Percentiles rank a stretch among this genome's conserved stretches.
Evolutionary conservation across 2,113 vertebrate genomes (phyloP).

Genomic region (Xenopus laevis): DNA sequence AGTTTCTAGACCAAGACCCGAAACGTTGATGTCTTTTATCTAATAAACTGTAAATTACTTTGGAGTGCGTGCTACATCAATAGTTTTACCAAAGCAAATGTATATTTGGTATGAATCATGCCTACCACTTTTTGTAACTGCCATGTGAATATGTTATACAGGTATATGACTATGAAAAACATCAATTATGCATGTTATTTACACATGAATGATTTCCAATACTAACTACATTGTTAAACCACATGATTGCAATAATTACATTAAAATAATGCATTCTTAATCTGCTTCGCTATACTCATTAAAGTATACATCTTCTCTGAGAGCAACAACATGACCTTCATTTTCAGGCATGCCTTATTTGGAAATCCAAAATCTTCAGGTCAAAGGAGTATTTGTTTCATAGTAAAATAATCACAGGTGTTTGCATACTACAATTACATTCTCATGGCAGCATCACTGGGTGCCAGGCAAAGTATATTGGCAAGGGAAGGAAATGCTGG

Average conservation of each 20-base stretch:
- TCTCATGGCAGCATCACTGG: constrained; percentile 52
- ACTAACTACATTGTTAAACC: constrained; percentile 1
- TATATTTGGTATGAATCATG: too few species aligned
- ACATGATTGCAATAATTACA: too few species aligned
- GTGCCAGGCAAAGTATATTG: constrained; percentile 58
- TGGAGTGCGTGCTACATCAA: too few species aligned
- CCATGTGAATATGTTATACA: too few species aligned
- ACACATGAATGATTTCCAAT: constrained; percentile 2
- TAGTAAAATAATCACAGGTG: constrained; percentile 38
- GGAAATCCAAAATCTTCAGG: constrained; percentile 35
- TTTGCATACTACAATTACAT: constrained; percentile 59
- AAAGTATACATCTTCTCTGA: constrained; percentile 17
- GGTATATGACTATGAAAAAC: too few species aligned
- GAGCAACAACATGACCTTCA: constrained; percentile 5
- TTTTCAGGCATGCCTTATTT: constrained; percentile 8
- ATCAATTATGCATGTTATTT: too few species aligned
- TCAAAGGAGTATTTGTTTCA: constrained; percentile 10
- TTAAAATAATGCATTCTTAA: constrained; percentile 1
- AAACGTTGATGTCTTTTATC: too few species aligned
- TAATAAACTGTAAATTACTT: too few species aligned
- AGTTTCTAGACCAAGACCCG: too few species aligned
- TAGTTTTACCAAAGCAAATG: too few species aligned
- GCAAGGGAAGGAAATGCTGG: constrained; percentile 51
- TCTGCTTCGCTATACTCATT: constrained; percentile 2
- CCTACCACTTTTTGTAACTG: too few species aligned